Conservation (phyloP, 2,113 vertebrate species). For the Ophiodon elongatus region DNA sequence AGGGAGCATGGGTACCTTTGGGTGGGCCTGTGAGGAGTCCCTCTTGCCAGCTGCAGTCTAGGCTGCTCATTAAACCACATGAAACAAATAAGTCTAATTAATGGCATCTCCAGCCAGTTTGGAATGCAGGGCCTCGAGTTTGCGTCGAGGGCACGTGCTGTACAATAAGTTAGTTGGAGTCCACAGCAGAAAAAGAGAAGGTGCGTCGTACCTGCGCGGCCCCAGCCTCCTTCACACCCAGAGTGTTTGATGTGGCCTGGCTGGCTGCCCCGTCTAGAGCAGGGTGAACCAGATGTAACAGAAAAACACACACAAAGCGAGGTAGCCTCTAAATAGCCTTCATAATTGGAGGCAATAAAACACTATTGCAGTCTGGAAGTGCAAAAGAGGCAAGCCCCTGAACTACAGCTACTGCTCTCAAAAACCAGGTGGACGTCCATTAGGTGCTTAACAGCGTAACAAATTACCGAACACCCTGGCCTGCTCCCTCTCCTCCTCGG, state of each 20-base stretch:
- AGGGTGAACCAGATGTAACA: conserved; percentile 76
- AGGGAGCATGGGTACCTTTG: conserved; percentile 65
- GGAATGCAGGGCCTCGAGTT: background rate
- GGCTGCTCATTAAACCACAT: conserved; percentile 83
- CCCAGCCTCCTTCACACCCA: conserved; percentile 59
- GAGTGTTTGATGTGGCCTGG: conserved; percentile 76
- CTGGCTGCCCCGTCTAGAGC: conserved; percentile 54
- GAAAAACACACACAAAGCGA: conserved; percentile 76
- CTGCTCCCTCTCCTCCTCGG: conserved; percentile 73
- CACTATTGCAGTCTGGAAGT: conserved; percentile 78
- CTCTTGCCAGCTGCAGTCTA: conserved; percentile 72
- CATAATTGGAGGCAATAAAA: conserved; percentile 86
- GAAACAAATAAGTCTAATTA: conserved; percentile 82
- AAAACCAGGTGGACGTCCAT: conserved; percentile 82
- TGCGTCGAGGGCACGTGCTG: background rate
- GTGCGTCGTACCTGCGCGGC: conserved; percentile 56
- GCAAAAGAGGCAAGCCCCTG: conserved; percentile 69
- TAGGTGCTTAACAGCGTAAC: conserved; percentile 83
- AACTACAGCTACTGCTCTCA: conserved; percentile 73
- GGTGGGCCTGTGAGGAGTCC: conserved; percentile 79
- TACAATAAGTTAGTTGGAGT: conserved; percentile 21
- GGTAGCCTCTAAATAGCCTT: conserved; percentile 81
- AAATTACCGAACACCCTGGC: conserved; percentile 82
- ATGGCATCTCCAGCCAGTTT: conserved; percentile 51
- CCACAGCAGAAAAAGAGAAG: conserved; percentile 28